Evolutionary conservation across 2,113 vertebrate genomes (phyloP), one percentile per base, ranked within the genome.

Genomic region (Myocastor coypus): DNA sequence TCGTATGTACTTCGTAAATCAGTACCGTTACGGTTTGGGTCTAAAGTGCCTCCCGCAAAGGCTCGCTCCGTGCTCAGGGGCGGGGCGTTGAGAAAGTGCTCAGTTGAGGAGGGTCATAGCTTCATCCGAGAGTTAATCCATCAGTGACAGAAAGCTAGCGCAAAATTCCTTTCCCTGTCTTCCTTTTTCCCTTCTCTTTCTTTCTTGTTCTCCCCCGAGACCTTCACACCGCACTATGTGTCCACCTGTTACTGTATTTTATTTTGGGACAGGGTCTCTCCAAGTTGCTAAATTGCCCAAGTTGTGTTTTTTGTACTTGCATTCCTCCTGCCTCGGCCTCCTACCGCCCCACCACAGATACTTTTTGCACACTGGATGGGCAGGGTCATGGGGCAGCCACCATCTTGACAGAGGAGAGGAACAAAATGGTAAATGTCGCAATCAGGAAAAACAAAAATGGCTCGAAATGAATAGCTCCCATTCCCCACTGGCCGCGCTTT

Each of bases 151-250:
- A 30, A 77, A 14, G 24, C 73, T 46, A 46, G 26, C 73, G 16
- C 73, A 13, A 28, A 42, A 42, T 75, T 28, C 26, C 20, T 7
- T 22, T 42, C 22, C 14, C 12, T 28, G 10, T 28, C 42, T 24
- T n/a, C 16, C 34, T 14, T 6, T 7, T 16, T 14, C 17, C 13
- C 4, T 0, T n/a, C 5, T 5, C 16, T n/a, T 1, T 6, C 30
- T 16, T 12, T 1, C 30, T 14, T 26, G 26, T 20, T 24, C 2
- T 75, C 71, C 19, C 17, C 68, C 16, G n/a, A 16, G n/a, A 7
- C n/a, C 69, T 71, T 40, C 69, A 71, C 69, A 37, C n/a, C 34
- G 9, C 17, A 20, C 34, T 20, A 37, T n/a, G 11, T 24, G 19
- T 71, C 19, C 69, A 11, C n/a, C 69, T 19, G n/a, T 71, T 24